phyloP scores from a whole-genome alignment of 92 coral and sea anemone species.

The Muricea muricata region DNA sequence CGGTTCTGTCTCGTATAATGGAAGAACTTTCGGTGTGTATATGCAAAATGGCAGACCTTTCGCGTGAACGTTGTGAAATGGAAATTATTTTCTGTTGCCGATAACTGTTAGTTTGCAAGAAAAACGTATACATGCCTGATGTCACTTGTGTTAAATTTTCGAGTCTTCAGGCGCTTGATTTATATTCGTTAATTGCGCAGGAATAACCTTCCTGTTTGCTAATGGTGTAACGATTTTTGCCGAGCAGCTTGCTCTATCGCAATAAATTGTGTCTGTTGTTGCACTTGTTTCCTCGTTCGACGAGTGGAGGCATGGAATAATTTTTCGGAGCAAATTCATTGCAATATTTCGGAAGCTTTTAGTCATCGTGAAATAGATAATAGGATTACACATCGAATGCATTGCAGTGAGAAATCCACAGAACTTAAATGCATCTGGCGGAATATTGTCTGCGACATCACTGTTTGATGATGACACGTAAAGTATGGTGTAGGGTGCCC shows the following conservation, averaged over 20 bases:
- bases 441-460: slow-evolving; percentile 24
- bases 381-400: slow-evolving; percentile 64
- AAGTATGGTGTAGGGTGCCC: slow-evolving; percentile 64
- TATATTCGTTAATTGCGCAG: background rate
- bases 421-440: slow-evolving; percentile 50
- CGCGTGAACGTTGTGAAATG: too few species aligned
- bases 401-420: slow-evolving; percentile 65
- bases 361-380: slow-evolving; percentile 64
- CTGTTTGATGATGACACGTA: slow-evolving; percentile 55
- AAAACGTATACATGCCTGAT: too few species aligned
- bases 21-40: too few species aligned
- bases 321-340: slow-evolving; percentile 19
- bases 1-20: too few species aligned
- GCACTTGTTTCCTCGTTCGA: background rate
- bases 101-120: too few species aligned
- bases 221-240: background rate
- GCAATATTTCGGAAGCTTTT: slow-evolving; percentile 48
- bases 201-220: background rate
- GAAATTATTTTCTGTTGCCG: too few species aligned
- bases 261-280: background rate
- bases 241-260: background rate
- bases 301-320: background rate
- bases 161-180: background rate
- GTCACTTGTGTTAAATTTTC: too few species aligned
- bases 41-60: too few species aligned